Conservation (phyloP, 2,797 vertebrate species). For the Forpus xanthops region DNA sequence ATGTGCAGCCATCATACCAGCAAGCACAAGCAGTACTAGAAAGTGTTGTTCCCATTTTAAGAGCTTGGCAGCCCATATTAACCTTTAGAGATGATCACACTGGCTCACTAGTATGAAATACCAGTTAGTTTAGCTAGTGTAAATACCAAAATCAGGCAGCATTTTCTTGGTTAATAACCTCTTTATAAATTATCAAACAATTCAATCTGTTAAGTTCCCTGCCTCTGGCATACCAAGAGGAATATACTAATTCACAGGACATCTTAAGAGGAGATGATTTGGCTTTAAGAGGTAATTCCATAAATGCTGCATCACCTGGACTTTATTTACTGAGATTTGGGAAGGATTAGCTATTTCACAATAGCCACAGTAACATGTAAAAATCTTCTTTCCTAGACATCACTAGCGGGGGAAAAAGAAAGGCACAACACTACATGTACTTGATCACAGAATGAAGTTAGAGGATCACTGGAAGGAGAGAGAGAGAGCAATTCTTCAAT, state of each 20-base stretch:
- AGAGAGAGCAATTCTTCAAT: conserved; percentile 20
- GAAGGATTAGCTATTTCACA: conserved; percentile 38
- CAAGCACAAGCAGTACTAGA: conserved; percentile 16
- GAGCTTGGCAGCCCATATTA: neutral
- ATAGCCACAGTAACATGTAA: conserved; percentile 6
- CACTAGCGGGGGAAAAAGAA: neutral
- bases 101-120: neutral
- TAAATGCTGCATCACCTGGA: conserved; percentile 36
- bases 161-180: neutral
- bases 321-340: conserved; percentile 30
- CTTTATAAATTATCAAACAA: neutral
- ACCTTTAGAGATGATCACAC: neutral
- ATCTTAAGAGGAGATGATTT: neutral
- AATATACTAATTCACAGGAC: neutral
- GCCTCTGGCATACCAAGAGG: neutral
- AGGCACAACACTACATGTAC: conserved; percentile 4
- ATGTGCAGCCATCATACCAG: conserved; percentile 2
- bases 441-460: conserved; percentile 38
- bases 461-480: conserved; percentile 17
- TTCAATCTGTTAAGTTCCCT: neutral
- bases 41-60: neutral
- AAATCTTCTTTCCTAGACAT: neutral
- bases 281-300: neutral
- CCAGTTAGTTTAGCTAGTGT: neutral
- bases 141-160: neutral